Evolutionary conservation across 30 jellyfish, hydroid and myxozoan genomes (phyloP), one percentile per base, ranked within the genome.

Genomic region (Hydractinia echinata): DNA sequence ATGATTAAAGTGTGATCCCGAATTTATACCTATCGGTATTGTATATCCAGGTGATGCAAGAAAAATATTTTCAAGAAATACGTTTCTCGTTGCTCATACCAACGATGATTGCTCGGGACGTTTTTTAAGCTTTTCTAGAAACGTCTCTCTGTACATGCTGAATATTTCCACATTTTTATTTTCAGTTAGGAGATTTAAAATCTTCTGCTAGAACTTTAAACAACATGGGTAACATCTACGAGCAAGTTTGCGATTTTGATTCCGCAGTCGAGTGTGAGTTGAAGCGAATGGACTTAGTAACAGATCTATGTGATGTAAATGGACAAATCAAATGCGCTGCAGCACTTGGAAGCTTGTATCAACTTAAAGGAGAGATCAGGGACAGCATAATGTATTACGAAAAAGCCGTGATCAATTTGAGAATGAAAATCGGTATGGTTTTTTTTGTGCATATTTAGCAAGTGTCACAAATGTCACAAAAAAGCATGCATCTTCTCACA

Each of bases 171-270:
- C 44, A 30, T 30, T 30, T 30, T 30, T 30, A 30, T 30, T 30
- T 67, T 15, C 53, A 80, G 87, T 66, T 93, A 56, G 96, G 81
- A 20, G 99, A 93, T 79, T 19, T 55, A 55, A 78, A 87, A 20
- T 89, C 95, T 49, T 71, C 82, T 53, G 96, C 96, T 55, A 73
- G 99, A 49, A 81, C 88, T 49, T 85, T 93, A 20, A 87, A 87
- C 81, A 93, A 93, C 85, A 93, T 93, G 96, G 92, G 96, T 66
- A 93, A 88, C 62, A 79, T 93, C 11, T 88, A 93, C 21, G 96
- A 87, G 51, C 30, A 48, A 44, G 66, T 21, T 55, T 87, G 68
- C 19, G 99, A 93, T 56, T 85, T 93, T 76, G 99, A 93, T 7
- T 87, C 96, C 1, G 96, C 96, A 6, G 78, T 93, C 15, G 99